Percentiles rank a stretch among this genome's conserved stretches.
phyloP scores from a whole-genome alignment of 2,113 vertebrate genomes.

The Arothron firmamentum region DNA sequence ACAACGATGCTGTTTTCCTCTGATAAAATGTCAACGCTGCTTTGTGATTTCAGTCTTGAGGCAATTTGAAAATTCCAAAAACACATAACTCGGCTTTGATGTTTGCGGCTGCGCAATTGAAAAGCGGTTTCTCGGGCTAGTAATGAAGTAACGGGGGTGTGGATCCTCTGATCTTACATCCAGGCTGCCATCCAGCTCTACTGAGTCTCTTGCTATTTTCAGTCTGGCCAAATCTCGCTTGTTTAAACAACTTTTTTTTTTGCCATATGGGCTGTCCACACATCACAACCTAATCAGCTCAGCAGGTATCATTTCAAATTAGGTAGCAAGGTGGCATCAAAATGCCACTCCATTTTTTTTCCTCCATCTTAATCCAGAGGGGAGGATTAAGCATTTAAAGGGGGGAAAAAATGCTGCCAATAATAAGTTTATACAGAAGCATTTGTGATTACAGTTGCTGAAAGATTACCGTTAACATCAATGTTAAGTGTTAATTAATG shows the following conservation, averaged over 20 bases:
- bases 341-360: neutral
- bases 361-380: neutral
- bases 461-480: too few relatives aligned
- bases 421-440: too few relatives aligned
- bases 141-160: neutral
- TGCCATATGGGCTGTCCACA: slow-evolving; percentile 20
- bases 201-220: slow-evolving; percentile 22
- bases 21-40: neutral
- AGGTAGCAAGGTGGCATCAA: neutral
- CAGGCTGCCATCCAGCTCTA: slow-evolving; percentile 22
- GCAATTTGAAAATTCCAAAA: slow-evolving; percentile 2
- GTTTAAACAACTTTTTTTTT: slow-evolving; percentile 39
- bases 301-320: slow-evolving; percentile 25
- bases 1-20: neutral
- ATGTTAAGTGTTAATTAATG: too few relatives aligned
- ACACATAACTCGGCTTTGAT: neutral
- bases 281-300: slow-evolving; percentile 4
- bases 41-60: neutral
- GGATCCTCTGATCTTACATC: slow-evolving; percentile 8
- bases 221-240: slow-evolving; percentile 18
- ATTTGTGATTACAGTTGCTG: too few relatives aligned
- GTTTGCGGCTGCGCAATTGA: slow-evolving; percentile 1
- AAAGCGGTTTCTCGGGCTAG: slow-evolving; percentile 5
- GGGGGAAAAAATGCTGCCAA: too few relatives aligned
- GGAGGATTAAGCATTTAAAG: neutral